Base-by-base conservation (phyloP, 1,140 invertebrate genomes). In the Ceratina calcarata region DNA sequence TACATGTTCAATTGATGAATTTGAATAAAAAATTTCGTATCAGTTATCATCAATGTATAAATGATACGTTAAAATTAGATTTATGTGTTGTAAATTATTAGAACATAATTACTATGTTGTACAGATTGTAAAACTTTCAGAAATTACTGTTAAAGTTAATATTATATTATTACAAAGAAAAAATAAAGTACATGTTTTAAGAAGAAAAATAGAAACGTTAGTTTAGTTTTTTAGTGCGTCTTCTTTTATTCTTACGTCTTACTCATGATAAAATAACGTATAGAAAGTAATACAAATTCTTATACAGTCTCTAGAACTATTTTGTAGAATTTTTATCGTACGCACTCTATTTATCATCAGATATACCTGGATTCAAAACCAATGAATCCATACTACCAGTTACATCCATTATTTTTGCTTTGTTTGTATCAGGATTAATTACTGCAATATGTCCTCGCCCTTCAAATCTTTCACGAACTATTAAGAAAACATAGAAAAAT, bases 361-460 rank as follows among this genome's bases (percentile, higher is more conserved):
- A 1, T 2, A 0, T 37, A 10, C 7, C 0, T n/a, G 55, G 13
- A 64, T 15, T 45, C 7, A 68, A 20, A 37, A 64, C 73, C 70
- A 89, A 87, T 20, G 80, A 79, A 67, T 82, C 78, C 58, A 90
- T 70, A 68, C 89, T 57, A 37, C 90, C 82, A 10, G 86, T 80
- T 45, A 91, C 78, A n/a, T 91, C 87, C 89, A 89, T 89, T 55
- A 87, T 58, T 72, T 90, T 86, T 64, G 79, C 79, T 16, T 80
- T 45, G 3, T 76, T 27, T 65, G 24, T 53, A 4, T 7, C n/a
- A 8, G 13, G 27, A 32, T 51, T 15, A 12, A 65, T 55, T 62
- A 7, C 32, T 64, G 37, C 8, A 68, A 61, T 32, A 62, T 4
- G 61, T 74, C 72, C 61, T 18, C 85, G 79, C 3, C 78, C 20